A percentile compares a stretch with the other conserved stretches of the same genome.
Evolutionary conservation across 2,113 vertebrate genomes (phyloP).

Genomic region (Xyliphius kryptos): DNA sequence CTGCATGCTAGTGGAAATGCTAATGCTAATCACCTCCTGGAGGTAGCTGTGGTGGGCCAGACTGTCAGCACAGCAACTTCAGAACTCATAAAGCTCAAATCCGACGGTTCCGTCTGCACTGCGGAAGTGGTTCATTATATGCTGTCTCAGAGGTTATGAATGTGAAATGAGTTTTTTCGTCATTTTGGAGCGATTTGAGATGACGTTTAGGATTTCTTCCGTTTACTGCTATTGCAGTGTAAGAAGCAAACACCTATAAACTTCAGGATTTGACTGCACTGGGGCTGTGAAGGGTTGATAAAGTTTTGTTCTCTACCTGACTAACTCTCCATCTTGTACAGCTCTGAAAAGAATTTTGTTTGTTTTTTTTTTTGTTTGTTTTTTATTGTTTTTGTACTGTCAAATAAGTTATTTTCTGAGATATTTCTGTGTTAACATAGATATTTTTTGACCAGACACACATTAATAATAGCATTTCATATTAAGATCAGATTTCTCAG

Average conservation of each 20-base stretch:
- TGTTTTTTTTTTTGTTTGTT: no score
- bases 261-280: constrained; percentile 52
- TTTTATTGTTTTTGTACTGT: no score
- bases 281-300: constrained; percentile 2
- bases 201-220: not conserved
- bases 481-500: no score
- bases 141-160: constrained; percentile 9
- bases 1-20: constrained; percentile 32
- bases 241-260: constrained; percentile 51
- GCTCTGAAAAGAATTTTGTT: not conserved
- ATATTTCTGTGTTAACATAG: no score
- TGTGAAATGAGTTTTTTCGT: constrained; percentile 11
- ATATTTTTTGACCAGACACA: no score
- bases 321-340: not conserved
- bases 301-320: not conserved
- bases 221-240: constrained; percentile 49
- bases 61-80: constrained; percentile 1
- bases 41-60: not conserved
- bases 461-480: no score
- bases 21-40: constrained; percentile 46
- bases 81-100: constrained; percentile 1
- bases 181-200: constrained; percentile 10
- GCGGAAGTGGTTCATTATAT: not conserved
- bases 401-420: no score
- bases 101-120: not conserved